phyloP scores from a whole-genome alignment of 1,140 invertebrate species.

The Drosophila virilis region DNA sequence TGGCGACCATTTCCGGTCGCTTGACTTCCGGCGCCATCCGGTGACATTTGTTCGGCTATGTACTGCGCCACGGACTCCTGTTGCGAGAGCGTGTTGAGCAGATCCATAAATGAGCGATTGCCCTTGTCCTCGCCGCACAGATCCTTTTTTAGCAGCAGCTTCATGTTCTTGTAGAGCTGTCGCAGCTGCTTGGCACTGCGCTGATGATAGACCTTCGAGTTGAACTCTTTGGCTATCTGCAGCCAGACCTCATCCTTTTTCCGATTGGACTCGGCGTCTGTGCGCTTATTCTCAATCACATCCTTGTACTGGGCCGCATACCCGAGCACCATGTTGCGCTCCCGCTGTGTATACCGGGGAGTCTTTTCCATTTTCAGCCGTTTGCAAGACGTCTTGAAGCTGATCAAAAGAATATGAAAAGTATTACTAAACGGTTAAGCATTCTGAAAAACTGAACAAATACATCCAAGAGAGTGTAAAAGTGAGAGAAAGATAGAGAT shows the following conservation, averaged over 20 bases:
- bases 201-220: conserved; percentile 79
- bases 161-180: conserved; percentile 83
- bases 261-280: conserved; percentile 83
- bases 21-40: conserved; percentile 62
- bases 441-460: too few species aligned
- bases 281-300: conserved; percentile 82
- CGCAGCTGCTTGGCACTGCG: conserved; percentile 80
- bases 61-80: conserved; percentile 77
- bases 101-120: conserved; percentile 76
- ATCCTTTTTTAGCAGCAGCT: conserved; percentile 81
- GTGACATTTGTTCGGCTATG: conserved; percentile 75
- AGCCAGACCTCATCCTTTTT: conserved; percentile 83
- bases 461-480: too few species aligned
- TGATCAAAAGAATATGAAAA: conserved; percentile 11
- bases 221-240: conserved; percentile 83
- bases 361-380: conserved; percentile 84
- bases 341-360: conserved; percentile 84
- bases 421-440: background rate
- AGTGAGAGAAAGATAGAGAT: too few species aligned
- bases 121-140: conserved; percentile 77
- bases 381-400: conserved; percentile 84
- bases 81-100: conserved; percentile 77
- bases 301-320: conserved; percentile 83
- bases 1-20: conserved; percentile 50
- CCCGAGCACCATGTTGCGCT: conserved; percentile 83